Percentiles rank a stretch among this genome's conserved stretches.
phyloP scores from a whole-genome alignment of 2,888 invertebrate genomes.

The Lycophotia porphyrea region DNA sequence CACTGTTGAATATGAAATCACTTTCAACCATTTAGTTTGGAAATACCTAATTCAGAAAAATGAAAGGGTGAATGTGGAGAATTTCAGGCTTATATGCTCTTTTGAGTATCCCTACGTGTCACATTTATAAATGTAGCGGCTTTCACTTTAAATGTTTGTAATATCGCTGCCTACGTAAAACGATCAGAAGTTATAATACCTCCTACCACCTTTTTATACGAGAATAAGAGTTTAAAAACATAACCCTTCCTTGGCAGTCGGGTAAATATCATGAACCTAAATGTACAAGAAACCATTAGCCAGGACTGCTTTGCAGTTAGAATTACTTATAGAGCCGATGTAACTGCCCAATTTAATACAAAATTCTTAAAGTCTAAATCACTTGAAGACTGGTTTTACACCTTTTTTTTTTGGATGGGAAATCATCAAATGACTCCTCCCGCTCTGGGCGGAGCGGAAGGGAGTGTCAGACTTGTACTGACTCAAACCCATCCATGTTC shows the following conservation, averaged over 20 bases:
- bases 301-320: neutral
- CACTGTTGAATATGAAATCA: slow-evolving; percentile 85
- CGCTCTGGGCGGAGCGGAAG: no score
- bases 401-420: no score
- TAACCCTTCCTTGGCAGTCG: no score
- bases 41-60: slow-evolving; percentile 68
- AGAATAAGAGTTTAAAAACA: neutral
- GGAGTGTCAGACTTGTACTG: no score
- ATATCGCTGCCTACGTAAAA: slow-evolving; percentile 7
- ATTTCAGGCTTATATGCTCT: slow-evolving; percentile 22
- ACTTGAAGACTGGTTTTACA: no score
- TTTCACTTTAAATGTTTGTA: slow-evolving; percentile 14
- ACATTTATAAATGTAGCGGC: slow-evolving; percentile 25
- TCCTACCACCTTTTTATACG: neutral
- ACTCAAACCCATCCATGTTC: no score
- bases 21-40: slow-evolving; percentile 76
- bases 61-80: slow-evolving; percentile 50
- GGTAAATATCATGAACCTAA: neutral
- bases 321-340: neutral
- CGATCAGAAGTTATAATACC: neutral
- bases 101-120: slow-evolving; percentile 17
- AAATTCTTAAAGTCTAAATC: neutral
- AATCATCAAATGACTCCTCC: no score
- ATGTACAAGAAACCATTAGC: neutral
- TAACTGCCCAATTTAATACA: neutral